Evolutionary conservation across 1,140 invertebrate species (phyloP), one percentile per base, ranked within the genome.

Genomic region (Mamestra configurata): DNA sequence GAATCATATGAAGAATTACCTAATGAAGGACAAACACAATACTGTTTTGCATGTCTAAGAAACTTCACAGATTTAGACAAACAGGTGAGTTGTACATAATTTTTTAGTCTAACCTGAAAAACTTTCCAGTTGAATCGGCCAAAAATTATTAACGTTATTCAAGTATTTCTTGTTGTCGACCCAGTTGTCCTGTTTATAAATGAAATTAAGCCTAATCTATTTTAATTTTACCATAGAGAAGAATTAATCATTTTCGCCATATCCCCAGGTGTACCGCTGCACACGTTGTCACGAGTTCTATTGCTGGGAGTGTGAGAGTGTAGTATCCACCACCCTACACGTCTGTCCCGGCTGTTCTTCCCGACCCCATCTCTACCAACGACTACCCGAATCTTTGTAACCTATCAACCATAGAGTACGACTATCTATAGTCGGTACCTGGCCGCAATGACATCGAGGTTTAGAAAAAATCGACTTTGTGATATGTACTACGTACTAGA

Each of bases 261-360:
- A 79, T 57, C 8, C 90, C 6, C 90, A 97, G 97, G 94, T 98
- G 8, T 98, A 97, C 88, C 95, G 96, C 57, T 99, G 99, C 95
- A 95, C 95, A 46, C 96, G 96, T 53, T 99, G 99, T 93, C 89
- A 94, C 0, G 96, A 97, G 85, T 94, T 96, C 43, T 99, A 98
- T 94, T 99, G 99, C 92, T 95, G 98, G 79, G 98, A 99, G 90
- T 99, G 99, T 96, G 99, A 99, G 95, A 96, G 98, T 76, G 99
- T 99, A 91, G 97, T 99, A 70, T 98, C 99, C 84, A 98, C 98
- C 83, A 97, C 98, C 2, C 93, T 99, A 37, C 99, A 99, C 92
- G 98, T 97, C 10, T 99, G 99, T 95, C 98, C 99, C 20, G 99
- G 98, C 27, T 99, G 99, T 96, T 97, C 98, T 18, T 89, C 93